Evolutionary conservation across 2,797 vertebrate genomes (phyloP).

Genomic region (Acanthurus leucopareius): DNA sequence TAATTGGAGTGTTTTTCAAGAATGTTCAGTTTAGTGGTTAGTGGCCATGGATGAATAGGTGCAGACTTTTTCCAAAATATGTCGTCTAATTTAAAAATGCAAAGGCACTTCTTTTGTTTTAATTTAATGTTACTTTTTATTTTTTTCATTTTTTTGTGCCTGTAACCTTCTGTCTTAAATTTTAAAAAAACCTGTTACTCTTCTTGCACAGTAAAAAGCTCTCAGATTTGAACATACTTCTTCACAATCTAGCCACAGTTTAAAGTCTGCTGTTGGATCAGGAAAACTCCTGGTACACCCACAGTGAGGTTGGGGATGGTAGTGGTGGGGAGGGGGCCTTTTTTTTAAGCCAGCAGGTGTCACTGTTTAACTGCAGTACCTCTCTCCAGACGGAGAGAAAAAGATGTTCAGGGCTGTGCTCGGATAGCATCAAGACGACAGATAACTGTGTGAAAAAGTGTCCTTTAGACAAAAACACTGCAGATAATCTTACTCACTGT

Average conservation of each 20-base stretch:
- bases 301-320: background rate
- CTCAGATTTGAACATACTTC: background rate
- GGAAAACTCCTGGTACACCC: background rate
- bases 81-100: background rate
- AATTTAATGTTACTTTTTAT: background rate
- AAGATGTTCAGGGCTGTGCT: constrained; percentile 30
- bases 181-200: background rate
- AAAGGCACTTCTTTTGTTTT: background rate
- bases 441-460: constrained; percentile 60
- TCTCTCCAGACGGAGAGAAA: background rate
- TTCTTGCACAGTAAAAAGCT: background rate
- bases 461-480: too few species aligned
- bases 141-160: background rate
- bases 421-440: constrained; percentile 71
- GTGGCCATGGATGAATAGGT: background rate
- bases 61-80: background rate
- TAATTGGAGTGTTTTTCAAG: too few species aligned
- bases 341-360: constrained; percentile 76
- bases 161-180: background rate
- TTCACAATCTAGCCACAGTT: background rate
- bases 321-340: background rate
- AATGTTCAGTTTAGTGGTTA: background rate
- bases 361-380: constrained; percentile 70
- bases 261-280: background rate
- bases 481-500: too few species aligned